Percentiles rank a stretch among this genome's conserved stretches.
Conservation (phyloP, 2,797 vertebrate genomes). For the Esox masquinongy region DNA sequence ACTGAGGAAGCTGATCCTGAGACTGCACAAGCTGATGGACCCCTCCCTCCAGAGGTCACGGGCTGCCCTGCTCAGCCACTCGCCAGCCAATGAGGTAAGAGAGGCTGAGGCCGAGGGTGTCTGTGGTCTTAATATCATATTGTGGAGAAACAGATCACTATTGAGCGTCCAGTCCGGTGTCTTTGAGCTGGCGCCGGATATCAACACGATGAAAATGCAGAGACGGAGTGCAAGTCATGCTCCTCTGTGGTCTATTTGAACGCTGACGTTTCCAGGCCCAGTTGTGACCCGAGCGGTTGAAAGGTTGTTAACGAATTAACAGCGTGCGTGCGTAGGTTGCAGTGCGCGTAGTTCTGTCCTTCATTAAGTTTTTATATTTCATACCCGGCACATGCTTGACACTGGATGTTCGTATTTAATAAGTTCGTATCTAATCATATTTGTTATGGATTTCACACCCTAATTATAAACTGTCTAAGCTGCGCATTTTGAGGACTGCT, state of each 20-base stretch:
- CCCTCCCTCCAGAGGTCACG: slow-evolving; percentile 94
- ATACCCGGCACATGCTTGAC: too few species aligned
- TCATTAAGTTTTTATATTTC: too few species aligned
- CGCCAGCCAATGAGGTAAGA: slow-evolving; percentile 86
- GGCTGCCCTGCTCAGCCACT: slow-evolving; percentile 84
- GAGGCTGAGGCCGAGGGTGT: neutral
- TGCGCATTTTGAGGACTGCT: too few species aligned
- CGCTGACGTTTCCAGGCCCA: too few species aligned
- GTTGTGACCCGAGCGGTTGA: neutral
- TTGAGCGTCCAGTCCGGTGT: too few species aligned
- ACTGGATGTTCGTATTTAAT: too few species aligned
- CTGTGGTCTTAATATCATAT: neutral
- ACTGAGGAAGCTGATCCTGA: slow-evolving; percentile 93
- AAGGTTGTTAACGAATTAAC: neutral
- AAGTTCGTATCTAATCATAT: too few species aligned
- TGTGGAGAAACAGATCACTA: neutral
- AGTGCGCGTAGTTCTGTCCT: neutral
- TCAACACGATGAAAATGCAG: too few species aligned
- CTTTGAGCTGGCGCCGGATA: too few species aligned
- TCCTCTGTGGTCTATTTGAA: neutral
- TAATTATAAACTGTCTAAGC: too few species aligned
- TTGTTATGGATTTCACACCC: too few species aligned
- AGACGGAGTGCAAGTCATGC: neutral
- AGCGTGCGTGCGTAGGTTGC: neutral
- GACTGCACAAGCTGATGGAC: slow-evolving; percentile 98